phyloP scores from a whole-genome alignment of 2,797 vertebrate genomes.

The Balearica regulorum region DNA sequence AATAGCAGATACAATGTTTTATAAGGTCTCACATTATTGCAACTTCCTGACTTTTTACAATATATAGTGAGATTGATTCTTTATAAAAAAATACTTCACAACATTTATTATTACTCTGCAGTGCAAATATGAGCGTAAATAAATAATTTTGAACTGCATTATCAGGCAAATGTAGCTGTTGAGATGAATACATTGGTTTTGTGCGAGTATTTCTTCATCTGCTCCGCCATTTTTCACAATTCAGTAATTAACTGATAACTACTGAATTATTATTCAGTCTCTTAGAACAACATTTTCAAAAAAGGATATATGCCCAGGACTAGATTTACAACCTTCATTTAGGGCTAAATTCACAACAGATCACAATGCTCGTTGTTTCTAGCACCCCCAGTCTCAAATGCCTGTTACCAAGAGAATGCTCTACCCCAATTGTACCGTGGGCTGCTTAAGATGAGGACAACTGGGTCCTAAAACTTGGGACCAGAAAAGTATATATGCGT shows the following conservation, averaged over 20 bases:
- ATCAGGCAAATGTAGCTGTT: constrained; percentile 47
- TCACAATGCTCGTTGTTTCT: not conserved
- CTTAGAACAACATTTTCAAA: constrained; percentile 2
- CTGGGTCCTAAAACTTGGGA: not conserved
- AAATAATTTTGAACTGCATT: constrained; percentile 50
- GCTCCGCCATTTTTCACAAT: constrained; percentile 33
- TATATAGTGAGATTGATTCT: constrained; percentile 7
- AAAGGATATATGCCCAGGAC: not conserved
- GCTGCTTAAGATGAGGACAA: not conserved
- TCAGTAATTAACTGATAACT: constrained; percentile 36
- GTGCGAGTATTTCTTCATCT: constrained; percentile 1
- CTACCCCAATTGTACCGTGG: fast-evolving
- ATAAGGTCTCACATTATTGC: constrained; percentile 11
- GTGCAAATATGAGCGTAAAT: constrained; percentile 31
- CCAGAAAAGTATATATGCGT: not conserved
- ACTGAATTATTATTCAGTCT: constrained; percentile 19
- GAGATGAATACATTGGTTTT: constrained; percentile 29
- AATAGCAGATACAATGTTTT: not conserved
- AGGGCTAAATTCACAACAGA: not conserved
- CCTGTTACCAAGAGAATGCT: not conserved
- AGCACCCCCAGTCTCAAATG: not conserved
- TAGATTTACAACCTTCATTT: not conserved
- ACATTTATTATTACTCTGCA: constrained; percentile 18
- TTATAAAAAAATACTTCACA: not conserved
- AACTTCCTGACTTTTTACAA: constrained; percentile 30